Evolutionary conservation across 2,113 vertebrate genomes (phyloP).

Genomic region (Peromyscus leucopus): DNA sequence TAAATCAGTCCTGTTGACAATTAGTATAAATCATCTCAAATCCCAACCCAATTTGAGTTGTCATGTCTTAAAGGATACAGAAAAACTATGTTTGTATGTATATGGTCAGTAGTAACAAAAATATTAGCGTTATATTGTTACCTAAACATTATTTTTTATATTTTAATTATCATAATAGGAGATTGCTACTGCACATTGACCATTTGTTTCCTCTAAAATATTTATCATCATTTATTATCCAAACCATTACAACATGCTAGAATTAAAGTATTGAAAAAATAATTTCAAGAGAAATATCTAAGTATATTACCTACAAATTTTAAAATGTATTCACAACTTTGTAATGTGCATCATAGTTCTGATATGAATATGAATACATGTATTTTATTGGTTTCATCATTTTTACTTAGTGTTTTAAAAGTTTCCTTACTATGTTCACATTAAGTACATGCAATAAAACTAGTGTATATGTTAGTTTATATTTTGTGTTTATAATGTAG

Average conservation of each 20-base stretch:
- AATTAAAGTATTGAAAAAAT: background rate
- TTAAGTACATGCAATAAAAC: background rate
- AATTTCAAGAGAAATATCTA: no score
- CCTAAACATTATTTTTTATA: no score
- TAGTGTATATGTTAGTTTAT: background rate
- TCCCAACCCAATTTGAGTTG: background rate
- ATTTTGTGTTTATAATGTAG: background rate
- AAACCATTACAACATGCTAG: no score
- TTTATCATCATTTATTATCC: background rate
- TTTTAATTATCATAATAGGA: background rate
- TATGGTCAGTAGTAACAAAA: background rate
- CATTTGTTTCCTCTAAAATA: background rate
- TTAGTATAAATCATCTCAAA: background rate
- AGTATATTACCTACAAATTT: background rate
- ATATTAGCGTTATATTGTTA: background rate
- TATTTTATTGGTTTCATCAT: background rate
- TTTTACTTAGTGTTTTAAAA: background rate
- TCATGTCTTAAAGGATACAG: background rate
- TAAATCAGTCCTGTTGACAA: no score
- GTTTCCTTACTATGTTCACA: background rate
- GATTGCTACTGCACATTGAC: no score
- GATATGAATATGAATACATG: background rate
- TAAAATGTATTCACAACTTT: background rate
- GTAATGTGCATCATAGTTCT: background rate
- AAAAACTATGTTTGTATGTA: background rate